Evolutionary conservation across 2,888 invertebrate species (phyloP), one percentile per base, ranked within the genome.

Genomic region (Polyommatus iphigenia): DNA sequence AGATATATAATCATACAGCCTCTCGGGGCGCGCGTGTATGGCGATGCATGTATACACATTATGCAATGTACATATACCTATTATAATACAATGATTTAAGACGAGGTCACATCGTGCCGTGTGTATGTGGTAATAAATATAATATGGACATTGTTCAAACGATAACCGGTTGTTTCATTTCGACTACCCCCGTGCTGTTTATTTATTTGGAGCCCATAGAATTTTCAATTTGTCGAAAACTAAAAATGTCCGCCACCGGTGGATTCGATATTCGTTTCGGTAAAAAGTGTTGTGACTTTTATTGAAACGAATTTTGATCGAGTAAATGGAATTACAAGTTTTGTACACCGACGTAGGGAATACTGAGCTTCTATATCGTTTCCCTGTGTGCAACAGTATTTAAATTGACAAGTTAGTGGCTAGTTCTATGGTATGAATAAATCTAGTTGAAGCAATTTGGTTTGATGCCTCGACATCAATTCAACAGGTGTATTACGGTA

Each of bases 61-160:
- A 94, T 96, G 95, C 95, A 95, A 95, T 96, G 96, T 96, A 96
- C 95, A 96, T 95, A 95, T 95, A 95, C 95, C 95, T 95, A 95
- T 90, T 94, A 94, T 93, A 94, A 95, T 95, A 95, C 95, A 95
- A 95, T 95, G 96, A 96, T 96, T 94, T 95, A 96, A 96, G 96
- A 96, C 96, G 96, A 96, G 96, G 96, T 97, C 97, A 97, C 97
- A 96, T 96, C 96, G 97, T 97, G 97, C 97, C 97, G 97, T 96
- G 96, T 96, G 96, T 97, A 96, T 97, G 96, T 97, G 97, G 96
- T 96, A 96, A 96, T 95, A 96, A 96, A 96, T 96, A 96, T 96
- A 96, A 96, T 96, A 96, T 96, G 96, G 96, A 97, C 96, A 96
- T 96, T 97, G 97, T 97, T 96, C 96, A 97, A 96, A 96, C 95